Base-by-base conservation (phyloP, 2,888 invertebrate species). In the Xestia sexstrigata region DNA sequence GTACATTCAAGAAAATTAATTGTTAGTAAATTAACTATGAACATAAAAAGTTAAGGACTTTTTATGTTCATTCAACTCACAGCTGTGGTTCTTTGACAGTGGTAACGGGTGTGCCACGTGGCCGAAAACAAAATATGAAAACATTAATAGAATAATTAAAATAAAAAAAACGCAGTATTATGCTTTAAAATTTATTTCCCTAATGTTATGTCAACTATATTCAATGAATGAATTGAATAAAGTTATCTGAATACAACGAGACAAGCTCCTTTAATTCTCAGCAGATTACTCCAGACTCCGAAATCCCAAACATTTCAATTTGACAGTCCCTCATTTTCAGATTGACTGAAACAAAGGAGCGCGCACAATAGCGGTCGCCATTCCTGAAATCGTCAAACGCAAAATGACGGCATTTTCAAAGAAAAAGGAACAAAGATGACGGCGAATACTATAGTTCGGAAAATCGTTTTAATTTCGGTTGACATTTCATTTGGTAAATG, bases 261-360 rank as follows among this genome's bases (percentile, higher is more conserved):
- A 42, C 17, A 76, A 58, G 15, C 11, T 17, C 68, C n/a, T 17
- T 83, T 83, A 85, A 86, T 82, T 81, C 73, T 49, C 63, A 76
- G 55, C 77, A 84, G 79, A 84, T 88, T 82, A 87, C 78, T 82
- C 52, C 47, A 0, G 52, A 11, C 55, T 65, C n/a, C 30, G 2
- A 49, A 79, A 68, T 74, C 76, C 84, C 65, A 68, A 81, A 88
- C 78, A 80, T 87, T 87, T 87, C 84, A 84, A 85, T 90, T 89
- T 76, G 70, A 78, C 69, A 77, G 70, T 60, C 72, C 82, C 67
- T 81, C 70, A 88, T 79, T 87, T 84, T 73, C 66, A 68, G 72
- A 75, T 70, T 62, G 67, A 52, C 35, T 35, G 30, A 84, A 81
- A 87, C 89, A 87, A 88, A 87, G 81, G 87, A 75, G 30, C 6